Evolutionary conservation across 1,140 invertebrate genomes (phyloP), one percentile per base, ranked within the genome.

Genomic region (Oedothorax gibbosus): DNA sequence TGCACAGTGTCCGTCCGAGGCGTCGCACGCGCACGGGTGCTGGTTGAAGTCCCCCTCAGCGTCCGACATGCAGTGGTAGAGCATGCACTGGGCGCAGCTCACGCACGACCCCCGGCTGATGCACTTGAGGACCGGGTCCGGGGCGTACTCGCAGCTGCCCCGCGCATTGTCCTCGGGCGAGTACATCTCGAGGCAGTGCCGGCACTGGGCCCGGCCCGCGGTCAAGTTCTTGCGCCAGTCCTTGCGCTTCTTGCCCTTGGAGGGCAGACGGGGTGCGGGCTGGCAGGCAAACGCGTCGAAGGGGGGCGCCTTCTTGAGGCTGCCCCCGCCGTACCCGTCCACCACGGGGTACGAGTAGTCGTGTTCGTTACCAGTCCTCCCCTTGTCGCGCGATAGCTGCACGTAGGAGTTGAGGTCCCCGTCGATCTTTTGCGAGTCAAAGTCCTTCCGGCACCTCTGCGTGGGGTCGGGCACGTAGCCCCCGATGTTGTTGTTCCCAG

Each of bases 41-140:
- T 93, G 92, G 20, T 92, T 92, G 89, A 94, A 89, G 93, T 91
- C 90, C 35, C 90, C 90, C 88, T 97, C 95, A 2, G 93, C 92
- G 89, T 97, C 96, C 62, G 94, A 93, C 93, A 96, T 95, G 89
- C 96, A 98, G 91, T 98, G 96, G 91, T 98, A 98, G 87, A 97
- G 92, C 93, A 98, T 94, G 88, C 96, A 95, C 89, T 95, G 93
- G 50, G 96, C 95, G 88, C 90, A 91, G 76, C 88, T 93, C 84
- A 98, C 94, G 89, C 96, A 97, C 20, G 95, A 94, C 51, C 97
- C 92, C 83, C 92, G 92, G 88, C 97, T 94, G 86, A 98, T 95
- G 87, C 94, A 94, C 21, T 93, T 92, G 86, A 93, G 93, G 87
- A 95, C 93, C 85, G 93, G 93, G 91, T 98, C 96, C 0, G 97